A percentile compares a stretch with the other conserved stretches of the same genome.
Evolutionary conservation across 30 jellyfish, hydroid and myxozoan genomes (phyloP).

Genomic region (Aurelia aurita): DNA sequence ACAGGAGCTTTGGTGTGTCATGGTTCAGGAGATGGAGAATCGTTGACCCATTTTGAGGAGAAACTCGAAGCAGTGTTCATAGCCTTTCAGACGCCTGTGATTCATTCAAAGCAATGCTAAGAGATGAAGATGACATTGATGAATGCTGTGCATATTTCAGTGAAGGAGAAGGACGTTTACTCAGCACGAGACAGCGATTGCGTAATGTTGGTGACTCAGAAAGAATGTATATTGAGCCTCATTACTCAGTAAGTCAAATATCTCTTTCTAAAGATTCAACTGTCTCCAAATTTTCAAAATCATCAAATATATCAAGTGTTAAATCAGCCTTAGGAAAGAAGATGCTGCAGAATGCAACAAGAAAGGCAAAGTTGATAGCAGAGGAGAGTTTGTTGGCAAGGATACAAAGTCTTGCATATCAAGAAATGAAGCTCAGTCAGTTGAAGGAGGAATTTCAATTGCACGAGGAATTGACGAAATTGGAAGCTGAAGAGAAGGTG

Average conservation of each 20-base stretch:
- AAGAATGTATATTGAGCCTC: slow-evolving; percentile 1
- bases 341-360: slow-evolving; percentile 45
- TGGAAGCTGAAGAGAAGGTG: slow-evolving; percentile 54
- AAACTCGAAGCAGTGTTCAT: slow-evolving; percentile 25
- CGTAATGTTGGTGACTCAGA: slow-evolving; percentile 1
- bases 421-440: too few relatives aligned
- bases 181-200: slow-evolving; percentile 16
- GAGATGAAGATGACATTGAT: slow-evolving; percentile 22
- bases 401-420: too few relatives aligned
- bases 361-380: slow-evolving; percentile 38
- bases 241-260: slow-evolving; percentile 28
- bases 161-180: slow-evolving; percentile 26
- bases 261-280: slow-evolving; percentile 7
- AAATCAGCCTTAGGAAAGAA: slow-evolving; percentile 46
- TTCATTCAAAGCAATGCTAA: slow-evolving; percentile 10
- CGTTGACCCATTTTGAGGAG: slow-evolving; percentile 28
- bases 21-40: slow-evolving; percentile 54
- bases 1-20: slow-evolving; percentile 53
- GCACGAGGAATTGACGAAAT: too few relatives aligned
- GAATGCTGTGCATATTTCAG: slow-evolving; percentile 40
- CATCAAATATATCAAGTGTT: slow-evolving; percentile 3
- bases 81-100: slow-evolving; percentile 25
- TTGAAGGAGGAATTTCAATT: too few relatives aligned
- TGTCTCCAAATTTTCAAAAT: slow-evolving; percentile 5
- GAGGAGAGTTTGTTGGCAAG: slow-evolving; percentile 38